These are phyloP conservation scores for Erythrolamprus reginae DNA, from an alignment of 2,113 vertebrate species.

Conservation along the genomic window DNA sequence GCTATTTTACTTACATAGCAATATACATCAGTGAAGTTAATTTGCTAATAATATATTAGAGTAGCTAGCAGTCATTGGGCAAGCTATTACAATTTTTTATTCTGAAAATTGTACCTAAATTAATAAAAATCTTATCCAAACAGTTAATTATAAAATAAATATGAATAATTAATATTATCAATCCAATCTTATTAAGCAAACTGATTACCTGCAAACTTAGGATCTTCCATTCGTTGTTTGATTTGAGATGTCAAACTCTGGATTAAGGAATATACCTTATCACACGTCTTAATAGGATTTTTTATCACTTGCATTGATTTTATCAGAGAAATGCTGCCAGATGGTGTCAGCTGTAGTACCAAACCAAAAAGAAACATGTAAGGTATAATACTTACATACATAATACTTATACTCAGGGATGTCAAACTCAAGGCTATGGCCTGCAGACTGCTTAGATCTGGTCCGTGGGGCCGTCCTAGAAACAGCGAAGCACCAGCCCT, in stretches of 20 bases:
- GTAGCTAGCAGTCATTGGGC: background rate
- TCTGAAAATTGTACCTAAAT: background rate
- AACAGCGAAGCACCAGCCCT: too few relatives aligned
- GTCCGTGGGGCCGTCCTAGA: too few relatives aligned
- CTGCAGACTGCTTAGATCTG: too few relatives aligned
- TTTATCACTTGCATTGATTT: conserved; percentile 89
- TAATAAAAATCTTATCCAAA: background rate
- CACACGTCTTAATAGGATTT: conserved; percentile 87
- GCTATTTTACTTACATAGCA: background rate
- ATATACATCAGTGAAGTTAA: background rate
- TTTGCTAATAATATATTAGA: background rate
- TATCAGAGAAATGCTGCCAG: conserved; percentile 79
- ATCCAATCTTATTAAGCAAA: background rate
- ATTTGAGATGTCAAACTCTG: conserved; percentile 87
- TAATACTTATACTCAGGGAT: too few relatives aligned
- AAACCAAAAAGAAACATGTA: conserved; percentile 23
- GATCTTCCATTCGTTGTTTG: conserved; percentile 84
- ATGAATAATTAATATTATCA: background rate
- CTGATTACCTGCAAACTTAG: conserved; percentile 80
- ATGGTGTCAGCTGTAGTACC: conserved; percentile 78
- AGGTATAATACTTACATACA: background rate
- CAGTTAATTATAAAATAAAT: background rate
- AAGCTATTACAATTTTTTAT: background rate
- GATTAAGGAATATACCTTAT: conserved; percentile 86
- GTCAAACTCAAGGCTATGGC: too few relatives aligned